Evolutionary conservation across 2,113 vertebrate species (phyloP), one percentile per base, ranked within the genome.

Genomic region (Balaeniceps rex): DNA sequence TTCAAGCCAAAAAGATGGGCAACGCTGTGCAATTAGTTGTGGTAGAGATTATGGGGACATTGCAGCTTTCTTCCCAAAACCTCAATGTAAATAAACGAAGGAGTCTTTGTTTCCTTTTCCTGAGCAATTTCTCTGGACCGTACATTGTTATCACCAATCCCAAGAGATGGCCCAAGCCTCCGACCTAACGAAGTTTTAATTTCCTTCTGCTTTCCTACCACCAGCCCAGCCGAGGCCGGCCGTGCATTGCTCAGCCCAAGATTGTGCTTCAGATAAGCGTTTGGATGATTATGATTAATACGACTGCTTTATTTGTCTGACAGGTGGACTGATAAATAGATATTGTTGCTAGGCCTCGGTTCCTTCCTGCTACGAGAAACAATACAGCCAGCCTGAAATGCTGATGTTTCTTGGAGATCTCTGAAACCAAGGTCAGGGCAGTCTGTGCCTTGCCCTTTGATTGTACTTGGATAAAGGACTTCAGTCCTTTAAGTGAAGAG

Each of bases 301-400:
- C 0, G 2, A 19, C 64, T 69, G 82, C 54, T 81, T 90, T 81
- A 44, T 94, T 77, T 87, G 42, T 68, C 81, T 93, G 85, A 81
- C 85, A 92, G 88, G 78, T 96, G 74, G 57, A 15, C 85, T 80
- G 91, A 94, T 87, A 72, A 77, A 63, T 10, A 95, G 91, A 92
- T 95, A 72, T 38, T 19, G 69, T 87, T 90, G 95, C 85, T 87
- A 84, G 51, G 72, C 40, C 79, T 76, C 60, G 2, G 0, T 40
- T 80, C 85, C 71, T 89, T 87, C 78, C 72, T 81, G 82, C 13
- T 44, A 12, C 1, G 16, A 63, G 38, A 81, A 95, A 76, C 77
- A 89, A 33, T 11, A 49, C 10, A 51, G 70, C 3, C 65, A 77
- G 88, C 61, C 71, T 24, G 31, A 75, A 66, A 80, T 28, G 57